These are phyloP conservation scores for Neosalanx taihuensis DNA, from an alignment of 2,797 vertebrate species.

Conservation along the genomic window DNA sequence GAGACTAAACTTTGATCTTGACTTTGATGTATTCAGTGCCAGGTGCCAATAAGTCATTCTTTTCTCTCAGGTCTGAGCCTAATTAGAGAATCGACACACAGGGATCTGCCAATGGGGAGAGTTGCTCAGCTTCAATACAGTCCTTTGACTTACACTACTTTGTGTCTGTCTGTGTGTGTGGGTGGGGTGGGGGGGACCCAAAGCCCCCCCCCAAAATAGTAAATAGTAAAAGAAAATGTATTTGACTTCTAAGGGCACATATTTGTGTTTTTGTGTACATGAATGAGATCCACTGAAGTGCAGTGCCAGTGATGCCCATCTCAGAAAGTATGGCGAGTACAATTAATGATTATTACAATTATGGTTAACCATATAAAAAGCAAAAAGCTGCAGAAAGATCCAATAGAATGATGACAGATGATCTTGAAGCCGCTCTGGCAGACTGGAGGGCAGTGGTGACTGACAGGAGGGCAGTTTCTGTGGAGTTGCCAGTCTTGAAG, in stretches of 20 bases:
- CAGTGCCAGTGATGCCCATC: too few species aligned
- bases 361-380: too few species aligned
- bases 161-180: not conserved
- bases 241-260: not conserved
- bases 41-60: conserved; percentile 41
- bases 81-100: conserved; percentile 55
- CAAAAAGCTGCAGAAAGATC: too few species aligned
- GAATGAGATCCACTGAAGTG: not conserved
- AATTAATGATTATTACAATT: too few species aligned
- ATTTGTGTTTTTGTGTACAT: not conserved
- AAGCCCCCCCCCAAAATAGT: not conserved
- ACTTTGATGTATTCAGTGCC: conserved; percentile 3
- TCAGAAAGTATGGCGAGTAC: too few species aligned
- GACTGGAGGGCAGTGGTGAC: too few species aligned
- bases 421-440: too few species aligned
- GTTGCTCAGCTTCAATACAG: conserved; percentile 40
- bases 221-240: too few species aligned
- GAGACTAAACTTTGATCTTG: not conserved
- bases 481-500: too few species aligned
- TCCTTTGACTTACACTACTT: conserved; percentile 29
- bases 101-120: conserved; percentile 36
- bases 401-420: too few species aligned
- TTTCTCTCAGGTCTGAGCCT: conserved; percentile 43
- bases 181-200: not conserved
- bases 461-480: too few species aligned